Percentiles rank a stretch among this genome's conserved stretches.
These are phyloP conservation scores for Hystrix brachyura DNA, from an alignment of 2,113 vertebrate species.

Conservation along the genomic window DNA sequence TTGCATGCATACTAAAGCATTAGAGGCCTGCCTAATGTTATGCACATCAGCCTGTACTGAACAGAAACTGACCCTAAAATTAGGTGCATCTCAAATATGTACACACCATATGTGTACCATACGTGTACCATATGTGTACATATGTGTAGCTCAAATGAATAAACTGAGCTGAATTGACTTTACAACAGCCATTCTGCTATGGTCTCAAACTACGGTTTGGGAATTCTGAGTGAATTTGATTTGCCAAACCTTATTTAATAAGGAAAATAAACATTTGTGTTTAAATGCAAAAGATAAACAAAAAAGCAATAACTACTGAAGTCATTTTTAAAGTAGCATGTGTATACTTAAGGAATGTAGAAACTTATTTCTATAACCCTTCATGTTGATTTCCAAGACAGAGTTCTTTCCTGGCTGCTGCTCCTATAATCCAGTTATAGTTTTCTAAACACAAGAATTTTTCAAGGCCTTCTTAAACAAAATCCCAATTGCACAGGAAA, in stretches of 20 bases:
- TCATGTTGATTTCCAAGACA: background rate
- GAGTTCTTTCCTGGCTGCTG: background rate
- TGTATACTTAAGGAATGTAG: background rate
- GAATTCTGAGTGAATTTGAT: background rate
- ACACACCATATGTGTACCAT: background rate
- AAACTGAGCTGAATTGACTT: background rate
- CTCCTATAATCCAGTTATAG: background rate
- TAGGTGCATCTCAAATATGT: background rate
- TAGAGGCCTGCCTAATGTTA: background rate
- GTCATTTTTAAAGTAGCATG: background rate
- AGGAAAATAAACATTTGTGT: background rate
- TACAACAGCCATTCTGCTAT: background rate
- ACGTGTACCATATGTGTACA: too few species aligned
- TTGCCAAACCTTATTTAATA: background rate
- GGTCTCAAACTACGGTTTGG: background rate
- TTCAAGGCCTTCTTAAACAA: background rate
- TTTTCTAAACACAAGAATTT: background rate
- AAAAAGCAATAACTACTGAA: background rate
- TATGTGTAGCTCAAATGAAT: background rate
- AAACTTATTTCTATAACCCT: constrained; percentile 17
- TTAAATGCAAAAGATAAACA: constrained; percentile 44
- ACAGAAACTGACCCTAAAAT: background rate
- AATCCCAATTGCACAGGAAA: background rate
- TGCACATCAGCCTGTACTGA: background rate
- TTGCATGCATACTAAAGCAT: background rate